Conservation (phyloP, 2,113 vertebrate genomes). For the Chaetorhynchus papuensis region DNA sequence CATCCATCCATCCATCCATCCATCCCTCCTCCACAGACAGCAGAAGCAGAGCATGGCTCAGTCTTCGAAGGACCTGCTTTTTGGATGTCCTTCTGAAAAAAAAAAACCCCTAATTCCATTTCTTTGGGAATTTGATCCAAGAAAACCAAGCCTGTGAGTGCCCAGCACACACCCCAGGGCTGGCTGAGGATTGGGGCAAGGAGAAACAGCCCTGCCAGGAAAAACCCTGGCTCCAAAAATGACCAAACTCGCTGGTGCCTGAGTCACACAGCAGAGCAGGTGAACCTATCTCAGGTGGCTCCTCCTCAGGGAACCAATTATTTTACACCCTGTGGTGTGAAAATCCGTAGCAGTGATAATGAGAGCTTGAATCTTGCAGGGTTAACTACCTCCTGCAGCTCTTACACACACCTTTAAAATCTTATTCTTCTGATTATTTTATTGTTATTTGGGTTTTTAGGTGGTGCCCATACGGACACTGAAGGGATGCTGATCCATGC, state of each 20-base stretch:
- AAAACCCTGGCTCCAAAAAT: neutral
- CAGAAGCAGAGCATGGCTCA: neutral
- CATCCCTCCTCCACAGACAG: neutral
- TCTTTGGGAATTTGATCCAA: neutral
- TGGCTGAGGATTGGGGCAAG: neutral
- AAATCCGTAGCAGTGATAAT: neutral
- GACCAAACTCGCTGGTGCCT: neutral
- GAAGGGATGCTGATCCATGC: neutral
- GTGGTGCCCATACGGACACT: neutral
- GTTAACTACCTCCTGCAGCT: neutral
- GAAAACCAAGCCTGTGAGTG: neutral
- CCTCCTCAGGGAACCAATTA: slow-evolving; percentile 33
- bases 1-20: neutral
- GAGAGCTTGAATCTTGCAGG: neutral
- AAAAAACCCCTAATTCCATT: neutral
- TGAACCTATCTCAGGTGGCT: neutral
- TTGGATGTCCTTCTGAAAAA: neutral
- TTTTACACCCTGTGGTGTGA: neutral
- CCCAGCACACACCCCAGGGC: fast-evolving
- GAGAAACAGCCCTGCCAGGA: neutral
- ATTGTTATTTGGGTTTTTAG: neutral
- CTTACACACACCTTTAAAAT: neutral
- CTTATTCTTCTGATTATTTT: neutral
- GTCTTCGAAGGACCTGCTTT: neutral
- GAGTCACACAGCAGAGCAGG: neutral